phyloP scores from a whole-genome alignment of 1,140 invertebrate genomes.

The Chionoecetes opilio region DNA sequence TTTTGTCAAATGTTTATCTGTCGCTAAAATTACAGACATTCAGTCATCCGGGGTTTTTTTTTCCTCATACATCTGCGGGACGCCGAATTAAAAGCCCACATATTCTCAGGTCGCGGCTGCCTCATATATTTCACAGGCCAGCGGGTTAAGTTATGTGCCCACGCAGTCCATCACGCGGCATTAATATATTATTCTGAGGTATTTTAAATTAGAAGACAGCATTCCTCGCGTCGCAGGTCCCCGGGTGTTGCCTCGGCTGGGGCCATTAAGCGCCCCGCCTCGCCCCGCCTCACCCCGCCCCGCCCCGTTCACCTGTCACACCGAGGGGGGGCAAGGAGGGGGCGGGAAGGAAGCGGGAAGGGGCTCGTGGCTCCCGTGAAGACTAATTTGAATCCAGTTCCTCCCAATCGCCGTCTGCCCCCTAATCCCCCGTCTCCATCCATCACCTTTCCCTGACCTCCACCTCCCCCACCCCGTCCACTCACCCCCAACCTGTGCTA shows the following conservation, averaged over 20 bases:
- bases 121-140: conserved; percentile 19
- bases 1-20: conserved; percentile 7
- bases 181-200: conserved; percentile 31
- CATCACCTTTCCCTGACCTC: no score
- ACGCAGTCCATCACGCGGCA: not conserved
- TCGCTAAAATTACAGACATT: conserved; percentile 30
- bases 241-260: conserved; percentile 22
- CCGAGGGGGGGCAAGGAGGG: not conserved
- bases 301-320: conserved; percentile 13
- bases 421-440: not conserved
- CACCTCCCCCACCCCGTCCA: not conserved
- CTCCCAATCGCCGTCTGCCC: not conserved
- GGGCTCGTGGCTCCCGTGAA: not conserved
- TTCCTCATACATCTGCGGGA: not conserved
- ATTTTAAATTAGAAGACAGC: conserved; percentile 18
- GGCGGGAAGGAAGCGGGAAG: not conserved
- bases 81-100: conserved; percentile 27
- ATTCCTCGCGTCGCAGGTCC: conserved; percentile 1
- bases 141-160: conserved; percentile 1
- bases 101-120: conserved; percentile 4
- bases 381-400: conserved; percentile 29
- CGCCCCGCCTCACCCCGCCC: not conserved
- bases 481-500: not conserved
- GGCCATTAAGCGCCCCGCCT: not conserved
- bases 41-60: not conserved